Percentiles rank a stretch among this genome's conserved stretches.
Evolutionary conservation across 2,797 vertebrate genomes (phyloP).

Genomic region (Pachyuromys duprasi): DNA sequence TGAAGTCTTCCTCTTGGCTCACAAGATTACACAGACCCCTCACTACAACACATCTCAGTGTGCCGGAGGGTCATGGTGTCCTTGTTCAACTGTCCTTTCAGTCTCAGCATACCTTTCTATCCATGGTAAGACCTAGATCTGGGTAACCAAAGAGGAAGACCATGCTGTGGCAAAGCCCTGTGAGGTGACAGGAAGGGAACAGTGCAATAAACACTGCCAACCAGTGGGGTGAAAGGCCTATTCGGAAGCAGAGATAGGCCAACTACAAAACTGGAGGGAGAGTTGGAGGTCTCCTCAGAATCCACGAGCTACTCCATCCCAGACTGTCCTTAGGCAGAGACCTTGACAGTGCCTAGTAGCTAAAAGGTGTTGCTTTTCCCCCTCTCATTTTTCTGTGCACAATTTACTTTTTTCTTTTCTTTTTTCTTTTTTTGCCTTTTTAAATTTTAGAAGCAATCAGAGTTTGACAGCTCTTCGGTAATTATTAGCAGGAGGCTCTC

Average conservation of each 20-base stretch:
- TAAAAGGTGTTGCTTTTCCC: slow-evolving; percentile 25
- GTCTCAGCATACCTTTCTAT: slow-evolving; percentile 70
- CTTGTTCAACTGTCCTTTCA: slow-evolving; percentile 68
- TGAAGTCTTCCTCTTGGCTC: neutral
- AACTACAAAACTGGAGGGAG: slow-evolving; percentile 65
- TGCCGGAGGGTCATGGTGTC: slow-evolving; percentile 35
- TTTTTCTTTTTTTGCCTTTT: slow-evolving; percentile 51
- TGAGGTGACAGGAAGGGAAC: slow-evolving; percentile 84
- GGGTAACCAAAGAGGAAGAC: slow-evolving; percentile 86
- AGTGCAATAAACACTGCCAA: slow-evolving; percentile 86
- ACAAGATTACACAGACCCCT: slow-evolving; percentile 8
- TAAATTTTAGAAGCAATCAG: slow-evolving; percentile 56
- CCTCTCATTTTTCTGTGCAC: slow-evolving; percentile 44
- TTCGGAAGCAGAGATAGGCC: slow-evolving; percentile 76
- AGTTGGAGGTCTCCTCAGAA: slow-evolving; percentile 34
- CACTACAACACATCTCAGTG: slow-evolving; percentile 50
- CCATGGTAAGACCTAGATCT: slow-evolving; percentile 77
- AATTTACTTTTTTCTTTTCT: slow-evolving; percentile 34
- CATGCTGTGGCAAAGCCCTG: slow-evolving; percentile 78
- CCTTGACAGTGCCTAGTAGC: slow-evolving; percentile 75
- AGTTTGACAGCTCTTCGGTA: slow-evolving; percentile 74
- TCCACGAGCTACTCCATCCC: slow-evolving; percentile 54
- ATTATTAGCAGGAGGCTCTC: slow-evolving; percentile 56
- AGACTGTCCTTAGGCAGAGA: slow-evolving; percentile 72
- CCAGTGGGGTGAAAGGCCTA: slow-evolving; percentile 74